These are phyloP conservation scores for Vanessa tameamea DNA, from an alignment of 1,140 invertebrate species.

Conservation along the genomic window DNA sequence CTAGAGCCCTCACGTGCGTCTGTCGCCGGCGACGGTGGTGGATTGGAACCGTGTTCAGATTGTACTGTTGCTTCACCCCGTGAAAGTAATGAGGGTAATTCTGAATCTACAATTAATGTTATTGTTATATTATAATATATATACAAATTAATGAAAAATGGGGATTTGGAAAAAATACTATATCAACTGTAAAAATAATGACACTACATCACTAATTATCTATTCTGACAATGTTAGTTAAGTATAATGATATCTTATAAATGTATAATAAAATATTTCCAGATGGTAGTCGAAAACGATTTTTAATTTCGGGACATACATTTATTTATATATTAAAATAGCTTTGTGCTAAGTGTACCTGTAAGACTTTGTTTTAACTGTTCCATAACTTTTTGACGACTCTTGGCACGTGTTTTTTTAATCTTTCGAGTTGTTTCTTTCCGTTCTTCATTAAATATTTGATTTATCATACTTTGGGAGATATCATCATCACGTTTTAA, in stretches of 20 bases:
- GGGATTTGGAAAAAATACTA: too few species aligned
- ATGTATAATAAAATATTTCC: too few species aligned
- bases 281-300: too few species aligned
- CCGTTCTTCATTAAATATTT: slow-evolving; percentile 87
- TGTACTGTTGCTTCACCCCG: slow-evolving; percentile 64
- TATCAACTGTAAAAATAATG: too few species aligned
- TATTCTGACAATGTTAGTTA: too few species aligned
- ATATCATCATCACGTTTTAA: slow-evolving; percentile 88
- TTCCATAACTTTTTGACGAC: slow-evolving; percentile 83
- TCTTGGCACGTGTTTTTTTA: slow-evolving; percentile 79
- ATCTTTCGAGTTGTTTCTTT: slow-evolving; percentile 81
- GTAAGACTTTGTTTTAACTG: slow-evolving; percentile 83
- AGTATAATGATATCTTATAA: too few species aligned
- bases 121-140: too few species aligned
- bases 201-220: too few species aligned
- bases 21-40: slow-evolving; percentile 88
- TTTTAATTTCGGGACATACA: too few species aligned
- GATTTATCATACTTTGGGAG: slow-evolving; percentile 84
- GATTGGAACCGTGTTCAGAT: slow-evolving; percentile 83
- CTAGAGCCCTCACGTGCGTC: slow-evolving; percentile 87
- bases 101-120: slow-evolving; percentile 59
- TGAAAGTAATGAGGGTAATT: slow-evolving; percentile 67
- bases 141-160: too few species aligned
- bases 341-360: slow-evolving; percentile 61
- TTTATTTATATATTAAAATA: too few species aligned